Evolutionary conservation across 2,797 vertebrate genomes (phyloP), one percentile per base, ranked within the genome.

Genomic region (Ibycter americanus): DNA sequence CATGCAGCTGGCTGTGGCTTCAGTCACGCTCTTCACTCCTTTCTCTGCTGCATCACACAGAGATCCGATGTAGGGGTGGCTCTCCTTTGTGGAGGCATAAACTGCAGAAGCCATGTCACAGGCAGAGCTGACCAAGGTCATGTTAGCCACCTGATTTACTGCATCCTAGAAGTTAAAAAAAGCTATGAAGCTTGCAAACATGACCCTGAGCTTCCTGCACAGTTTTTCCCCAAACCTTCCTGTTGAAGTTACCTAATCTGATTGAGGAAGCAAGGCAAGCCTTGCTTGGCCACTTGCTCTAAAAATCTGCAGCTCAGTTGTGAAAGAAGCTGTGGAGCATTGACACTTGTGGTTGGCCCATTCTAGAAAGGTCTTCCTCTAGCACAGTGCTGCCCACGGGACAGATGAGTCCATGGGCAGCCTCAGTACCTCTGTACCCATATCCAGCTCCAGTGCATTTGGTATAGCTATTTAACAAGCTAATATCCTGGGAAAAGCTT

Each of bases 81-180:
- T 99, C 78, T 99, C 99, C 98, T 99, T 99, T 79, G 98, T 98
- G 96, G 91, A 98, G 54, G 74, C 95, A 93, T 99, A 99, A 49
- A 97, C 99, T 1, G 97, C 98, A 15, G 98, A 99, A 73, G 99
- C 98, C 52, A 92, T 89, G 1, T 80, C 98, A 52, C 98, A 99
- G 6, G 99, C 98, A 44, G 99, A 99, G 83, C 98, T 98, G 94
- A 99, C 95, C 85, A 99, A 96, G 12, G 99, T 98, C 77, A 99
- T 89, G 59, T 38, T 98, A 77, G 97, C 95, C 95, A 99, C 97
- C 4, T 99, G 94, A 38, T 96, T 97, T 91, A 98, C 98, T 81
- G 98, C 96, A 74, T 97, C 99, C 99, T 99, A 83, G 4, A 27
- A 40, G 21, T 26, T 5, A 6, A 46, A 21, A 15, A 72, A 16